A percentile compares a stretch with the other conserved stretches of the same genome.
These are phyloP conservation scores for Eumacrocentrus americanus DNA, from an alignment of 2,888 invertebrate species.

Conservation along the genomic window DNA sequence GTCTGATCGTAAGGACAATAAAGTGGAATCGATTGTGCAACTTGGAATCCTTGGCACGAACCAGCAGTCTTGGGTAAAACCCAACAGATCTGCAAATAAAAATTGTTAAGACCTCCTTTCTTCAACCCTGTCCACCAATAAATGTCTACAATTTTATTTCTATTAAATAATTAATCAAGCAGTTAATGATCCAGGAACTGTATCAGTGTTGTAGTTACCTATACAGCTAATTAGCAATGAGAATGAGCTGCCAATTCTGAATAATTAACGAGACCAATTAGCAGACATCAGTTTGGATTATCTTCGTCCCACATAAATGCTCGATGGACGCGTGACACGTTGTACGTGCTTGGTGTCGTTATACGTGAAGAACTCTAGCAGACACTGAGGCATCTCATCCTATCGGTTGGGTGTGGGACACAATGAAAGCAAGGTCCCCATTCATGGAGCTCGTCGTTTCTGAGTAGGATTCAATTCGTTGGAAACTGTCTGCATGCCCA, in stretches of 20 bases:
- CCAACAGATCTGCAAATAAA: conserved; percentile 14
- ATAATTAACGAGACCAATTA: conserved; percentile 3
- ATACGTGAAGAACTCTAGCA: conserved; percentile 8
- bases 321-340: conserved; percentile 17
- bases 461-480: conserved; percentile 54
- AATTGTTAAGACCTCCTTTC: no score
- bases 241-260: conserved; percentile 1
- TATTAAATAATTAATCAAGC: no score
- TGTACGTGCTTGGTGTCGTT: conserved; percentile 19
- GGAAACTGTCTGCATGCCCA: conserved; percentile 48
- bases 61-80: conserved; percentile 1
- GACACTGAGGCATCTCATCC: conserved; percentile 3
- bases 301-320: conserved; percentile 17
- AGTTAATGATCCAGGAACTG: not conserved
- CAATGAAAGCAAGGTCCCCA: conserved; percentile 35
- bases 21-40: not conserved
- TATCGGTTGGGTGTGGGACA: conserved; percentile 10
- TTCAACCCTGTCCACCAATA: no score
- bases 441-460: conserved; percentile 49
- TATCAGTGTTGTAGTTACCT: no score
- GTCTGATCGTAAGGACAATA: conserved; percentile 1
- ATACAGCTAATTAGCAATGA: not conserved
- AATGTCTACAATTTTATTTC: no score
- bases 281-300: conserved; percentile 11
- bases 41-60: conserved; percentile 1